Conservation (phyloP, 2,888 invertebrate genomes). For the Byasa hedistus region DNA sequence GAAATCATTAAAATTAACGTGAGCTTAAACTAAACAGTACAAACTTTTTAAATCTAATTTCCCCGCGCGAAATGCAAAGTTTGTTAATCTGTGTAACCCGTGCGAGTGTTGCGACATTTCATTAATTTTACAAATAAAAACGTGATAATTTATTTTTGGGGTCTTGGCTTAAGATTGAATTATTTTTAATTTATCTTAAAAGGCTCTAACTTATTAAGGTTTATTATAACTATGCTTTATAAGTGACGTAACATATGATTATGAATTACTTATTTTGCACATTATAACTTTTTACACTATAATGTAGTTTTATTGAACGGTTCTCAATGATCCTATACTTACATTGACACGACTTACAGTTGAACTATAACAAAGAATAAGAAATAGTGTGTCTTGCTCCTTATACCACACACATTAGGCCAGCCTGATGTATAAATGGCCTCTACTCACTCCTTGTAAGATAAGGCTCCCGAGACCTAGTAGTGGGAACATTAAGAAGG, state of each 20-base stretch:
- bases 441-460: too few species aligned
- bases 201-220: conserved; percentile 51
- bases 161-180: conserved; percentile 39
- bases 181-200: conserved; percentile 37
- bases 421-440: too few species aligned
- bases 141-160: conserved; percentile 50
- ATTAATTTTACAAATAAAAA: conserved; percentile 51
- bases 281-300: conserved; percentile 59
- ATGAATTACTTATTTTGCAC: conserved; percentile 56
- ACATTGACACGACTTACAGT: too few species aligned
- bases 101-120: conserved; percentile 52
- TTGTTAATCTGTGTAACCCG: conserved; percentile 39
- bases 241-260: conserved; percentile 43
- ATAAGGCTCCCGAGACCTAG: too few species aligned
- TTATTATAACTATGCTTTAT: conserved; percentile 43
- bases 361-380: too few species aligned
- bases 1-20: conserved; percentile 38
- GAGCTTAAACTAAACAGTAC: conserved; percentile 46
- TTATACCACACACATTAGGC: too few species aligned
- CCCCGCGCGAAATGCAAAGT: conserved; percentile 49
- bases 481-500: too few species aligned
- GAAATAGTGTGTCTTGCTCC: too few species aligned
- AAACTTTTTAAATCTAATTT: conserved; percentile 53
- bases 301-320: conserved; percentile 31
- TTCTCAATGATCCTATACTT: too few species aligned